phyloP scores from a whole-genome alignment of 2,797 vertebrate species.

The Parauchenoglanis ngamensis region DNA sequence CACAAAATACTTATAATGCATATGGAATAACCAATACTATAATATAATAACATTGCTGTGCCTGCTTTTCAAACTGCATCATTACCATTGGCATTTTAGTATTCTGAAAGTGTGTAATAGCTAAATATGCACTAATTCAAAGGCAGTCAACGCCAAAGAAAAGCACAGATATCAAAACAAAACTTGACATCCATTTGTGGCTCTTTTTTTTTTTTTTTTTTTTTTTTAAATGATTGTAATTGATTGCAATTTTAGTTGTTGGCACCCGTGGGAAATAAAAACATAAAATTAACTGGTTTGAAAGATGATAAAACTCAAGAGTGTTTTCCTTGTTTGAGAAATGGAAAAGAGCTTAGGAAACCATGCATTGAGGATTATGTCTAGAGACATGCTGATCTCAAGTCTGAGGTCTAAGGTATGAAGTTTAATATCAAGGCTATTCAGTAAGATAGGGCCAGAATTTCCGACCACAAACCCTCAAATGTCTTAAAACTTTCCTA shows the following conservation, averaged over 20 bases:
- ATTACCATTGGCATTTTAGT: not conserved
- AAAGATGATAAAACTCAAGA: constrained; percentile 60
- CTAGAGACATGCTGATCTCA: constrained; percentile 21
- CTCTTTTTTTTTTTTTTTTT: not conserved
- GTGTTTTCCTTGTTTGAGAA: constrained; percentile 41
- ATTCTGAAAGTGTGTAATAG: not conserved
- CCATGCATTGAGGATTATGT: constrained; percentile 57
- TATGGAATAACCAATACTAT: not conserved
- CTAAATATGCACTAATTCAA: not conserved
- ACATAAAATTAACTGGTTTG: constrained; percentile 33
- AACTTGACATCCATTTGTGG: constrained; percentile 52
- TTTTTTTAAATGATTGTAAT: too few relatives aligned
- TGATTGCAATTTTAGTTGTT: constrained; percentile 51
- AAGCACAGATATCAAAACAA: constrained; percentile 41
- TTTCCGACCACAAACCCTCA: constrained; percentile 30
- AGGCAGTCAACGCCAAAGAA: not conserved
- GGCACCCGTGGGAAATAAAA: constrained; percentile 54
- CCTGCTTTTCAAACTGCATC: not conserved
- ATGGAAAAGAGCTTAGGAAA: constrained; percentile 68
- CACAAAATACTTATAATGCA: constrained; percentile 22
- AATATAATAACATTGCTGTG: not conserved
- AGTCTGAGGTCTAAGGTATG: constrained; percentile 31
- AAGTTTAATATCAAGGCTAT: constrained; percentile 24
- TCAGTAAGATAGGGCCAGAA: not conserved
- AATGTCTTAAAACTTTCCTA: constrained; percentile 16